Base-by-base conservation (phyloP, 2,797 vertebrate genomes). In the Smutsia temminckii region DNA sequence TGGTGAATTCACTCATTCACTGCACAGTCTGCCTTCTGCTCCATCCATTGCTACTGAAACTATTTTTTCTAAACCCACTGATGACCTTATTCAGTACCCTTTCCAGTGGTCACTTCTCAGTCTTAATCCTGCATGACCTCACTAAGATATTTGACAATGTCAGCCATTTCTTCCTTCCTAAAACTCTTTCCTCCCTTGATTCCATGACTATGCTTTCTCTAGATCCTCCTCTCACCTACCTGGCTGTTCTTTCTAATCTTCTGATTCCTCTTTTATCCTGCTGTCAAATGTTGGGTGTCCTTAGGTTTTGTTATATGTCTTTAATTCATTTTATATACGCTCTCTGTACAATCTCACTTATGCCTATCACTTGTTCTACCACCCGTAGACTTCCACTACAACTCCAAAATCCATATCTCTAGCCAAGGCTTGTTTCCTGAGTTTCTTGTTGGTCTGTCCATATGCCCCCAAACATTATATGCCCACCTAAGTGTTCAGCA, bases 301-400 rank as follows among this genome's bases (percentile, higher is more conserved):
- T 64, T 66, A 79, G 59, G 53, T 83, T 93, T 95, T 95, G 11
- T 72, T 78, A 32, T 93, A 74, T 85, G 32, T 79, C 71, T 69
- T 91, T 81, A 79, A 59, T n/a, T 85, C 11, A 79, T 59, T 92
- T 89, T 90, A 6, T 13, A 34, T 93, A 40, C 14, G 61, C 34
- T 92, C 13, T 89, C 57, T 86, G 27, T 74, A 78, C 11, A 89
- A 27, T 64, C 20, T 74, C 49, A 42, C 92, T 93, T 59, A 51
- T 90, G 32, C 53, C 10, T 21, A 61, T 81, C 13, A 32, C 29
- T 89, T 95, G 57, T 57, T 86, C 59, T 94, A 20, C 71, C 53
- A 86, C 23, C 12, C 49, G 0, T 29, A 66, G 53, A 4, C 59
- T 78, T 93, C 42, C 16, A 6, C n/a, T 85, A 20, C 46, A 57